Base-by-base conservation (phyloP, 2,888 invertebrate species). In the Habroteleia sp. region DNA sequence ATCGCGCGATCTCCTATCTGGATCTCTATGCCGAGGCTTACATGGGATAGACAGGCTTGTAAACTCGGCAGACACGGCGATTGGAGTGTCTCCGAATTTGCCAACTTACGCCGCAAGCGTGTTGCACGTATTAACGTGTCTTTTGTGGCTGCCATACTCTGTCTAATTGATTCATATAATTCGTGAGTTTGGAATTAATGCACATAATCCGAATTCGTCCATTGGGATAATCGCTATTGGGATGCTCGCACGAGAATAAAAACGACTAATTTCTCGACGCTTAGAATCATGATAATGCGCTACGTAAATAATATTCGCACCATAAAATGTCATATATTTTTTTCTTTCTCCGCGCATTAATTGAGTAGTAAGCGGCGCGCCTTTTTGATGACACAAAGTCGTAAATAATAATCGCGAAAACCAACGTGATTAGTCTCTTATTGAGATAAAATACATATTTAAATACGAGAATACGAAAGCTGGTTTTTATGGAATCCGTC, bases 41-140 rank as follows among this genome's bases (percentile, higher is more conserved):
- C 66, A 74, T 54, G 44, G 69, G 77, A 75, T 77, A 76, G 80
- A 82, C 79, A 77, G 78, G 73, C 81, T 77, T 80, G 80, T 79
- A 80, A 83, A 79, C 80, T 78, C 77, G 81, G 81, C 80, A 80
- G 81, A 82, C 80, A 82, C 77, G 60, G 37, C 54, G 42, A 48
- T 42, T 31, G 81, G 78, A 78, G 71, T 69, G 27, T 77, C 71
- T 76, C 68, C 77, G 79, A 83, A 83, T 83, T 84, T 77, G 77
- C 82, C 68, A 80, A 81, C 80, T 83, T 79, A 79, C 79, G 75
- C 77, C 79, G 80, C 71, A 63, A 56, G 14, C 41, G 62, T 37
- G 20, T 29, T 31, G 39, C 50, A 41, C 62, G 33, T 46, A 69
- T 52, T 52, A 50, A 44, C 33, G 37, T 44, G 11, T 35, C 52